These are phyloP conservation scores for Oxytorus armatus DNA, from an alignment of 2,888 invertebrate genomes.

Conservation along the genomic window DNA sequence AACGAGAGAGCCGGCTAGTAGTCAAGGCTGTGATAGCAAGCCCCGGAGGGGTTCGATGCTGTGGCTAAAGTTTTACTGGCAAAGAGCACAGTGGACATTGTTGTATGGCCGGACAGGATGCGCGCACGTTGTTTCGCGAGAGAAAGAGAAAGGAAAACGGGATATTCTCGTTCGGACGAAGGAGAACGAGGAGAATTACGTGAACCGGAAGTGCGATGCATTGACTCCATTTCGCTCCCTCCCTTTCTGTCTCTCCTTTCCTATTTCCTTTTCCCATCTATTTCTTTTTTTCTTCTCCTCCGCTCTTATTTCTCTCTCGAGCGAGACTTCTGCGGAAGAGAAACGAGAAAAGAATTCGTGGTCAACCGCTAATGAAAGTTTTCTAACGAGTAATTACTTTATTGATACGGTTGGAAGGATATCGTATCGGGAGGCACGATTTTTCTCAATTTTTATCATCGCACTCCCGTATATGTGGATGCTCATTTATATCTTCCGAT, in stretches of 20 bases:
- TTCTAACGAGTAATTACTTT: conserved; percentile 81
- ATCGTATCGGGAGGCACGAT: conserved; percentile 73
- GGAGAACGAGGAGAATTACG: conserved; percentile 75
- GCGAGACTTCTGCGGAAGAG: conserved; percentile 49
- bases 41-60: conserved; percentile 35
- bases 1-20: conserved; percentile 4
- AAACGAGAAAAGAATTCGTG: conserved; percentile 60
- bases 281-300: conserved; percentile 34
- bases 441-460: conserved; percentile 79
- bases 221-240: conserved; percentile 58
- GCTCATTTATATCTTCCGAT: conserved; percentile 38
- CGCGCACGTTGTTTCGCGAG: conserved; percentile 47
- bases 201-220: conserved; percentile 78
- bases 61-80: conserved; percentile 32
- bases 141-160: conserved; percentile 14
- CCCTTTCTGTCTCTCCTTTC: background rate
- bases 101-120: conserved; percentile 29
- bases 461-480: conserved; percentile 51
- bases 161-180: conserved; percentile 62
- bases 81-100: conserved; percentile 21
- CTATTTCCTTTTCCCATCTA: background rate
- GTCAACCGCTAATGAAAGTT: conserved; percentile 81
- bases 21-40: conserved; percentile 37
- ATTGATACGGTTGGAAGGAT: conserved; percentile 78
- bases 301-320: conserved; percentile 13